These are phyloP conservation scores for Oreonectes daqikongensis DNA, from an alignment of 2,797 vertebrate species.

Conservation along the genomic window DNA sequence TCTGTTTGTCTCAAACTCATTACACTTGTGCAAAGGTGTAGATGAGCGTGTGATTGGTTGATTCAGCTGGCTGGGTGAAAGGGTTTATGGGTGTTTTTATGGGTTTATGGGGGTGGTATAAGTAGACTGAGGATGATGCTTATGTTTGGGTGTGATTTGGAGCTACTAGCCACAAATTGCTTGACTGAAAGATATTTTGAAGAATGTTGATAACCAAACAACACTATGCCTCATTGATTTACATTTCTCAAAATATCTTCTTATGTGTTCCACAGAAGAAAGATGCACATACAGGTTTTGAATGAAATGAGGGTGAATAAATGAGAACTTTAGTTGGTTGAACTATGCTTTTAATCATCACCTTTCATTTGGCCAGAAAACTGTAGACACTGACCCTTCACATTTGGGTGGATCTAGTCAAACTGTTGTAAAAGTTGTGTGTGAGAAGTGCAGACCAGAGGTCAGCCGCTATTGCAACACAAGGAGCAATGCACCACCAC, in stretches of 20 bases:
- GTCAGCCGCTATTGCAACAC: constrained; percentile 66
- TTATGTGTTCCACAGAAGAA: too few species aligned
- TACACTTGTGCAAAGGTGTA: background rate
- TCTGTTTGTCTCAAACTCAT: background rate
- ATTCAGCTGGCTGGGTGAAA: constrained; percentile 71
- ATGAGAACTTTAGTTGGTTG: too few species aligned
- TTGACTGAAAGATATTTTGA: too few species aligned
- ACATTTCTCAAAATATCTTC: too few species aligned
- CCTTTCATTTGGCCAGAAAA: background rate
- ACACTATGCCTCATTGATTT: too few species aligned
- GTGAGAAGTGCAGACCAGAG: constrained; percentile 58
- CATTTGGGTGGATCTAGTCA: constrained; percentile 56
- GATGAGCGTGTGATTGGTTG: constrained; percentile 64
- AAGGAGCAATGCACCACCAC: constrained; percentile 51
- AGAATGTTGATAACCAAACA: too few species aligned
- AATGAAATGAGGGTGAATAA: too few species aligned
- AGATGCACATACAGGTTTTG: too few species aligned
- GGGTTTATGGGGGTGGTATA: constrained; percentile 35
- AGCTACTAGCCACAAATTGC: constrained; percentile 12
- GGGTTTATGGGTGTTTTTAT: constrained; percentile 64
- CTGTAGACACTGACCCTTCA: constrained; percentile 17
- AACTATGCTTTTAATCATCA: too few species aligned
- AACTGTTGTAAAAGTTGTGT: constrained; percentile 21
- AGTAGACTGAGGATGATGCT: constrained; percentile 55
- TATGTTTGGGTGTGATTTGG: constrained; percentile 23